Conservation (phyloP, 2,797 vertebrate species). For the Scarus forsteni region DNA sequence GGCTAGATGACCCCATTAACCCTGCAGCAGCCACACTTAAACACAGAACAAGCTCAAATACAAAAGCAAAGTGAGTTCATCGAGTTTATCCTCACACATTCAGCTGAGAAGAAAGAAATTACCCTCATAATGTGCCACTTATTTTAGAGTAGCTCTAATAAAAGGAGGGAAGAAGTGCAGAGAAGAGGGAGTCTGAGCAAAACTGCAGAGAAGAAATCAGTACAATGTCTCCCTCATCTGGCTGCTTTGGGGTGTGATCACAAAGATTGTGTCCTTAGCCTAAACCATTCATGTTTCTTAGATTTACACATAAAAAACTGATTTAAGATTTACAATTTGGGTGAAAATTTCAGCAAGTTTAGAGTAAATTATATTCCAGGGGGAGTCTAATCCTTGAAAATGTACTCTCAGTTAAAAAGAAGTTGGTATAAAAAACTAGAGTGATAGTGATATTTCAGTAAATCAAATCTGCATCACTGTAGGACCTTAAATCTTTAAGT, state of each 20-base stretch:
- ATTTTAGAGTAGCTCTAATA: slow-evolving; percentile 6
- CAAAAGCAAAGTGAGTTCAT: slow-evolving; percentile 1
- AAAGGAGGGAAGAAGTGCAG: background rate
- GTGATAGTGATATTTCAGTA: too few species aligned
- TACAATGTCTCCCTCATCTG: slow-evolving; percentile 72
- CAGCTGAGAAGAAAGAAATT: slow-evolving; percentile 8
- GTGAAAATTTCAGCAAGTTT: too few species aligned
- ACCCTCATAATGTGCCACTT: background rate
- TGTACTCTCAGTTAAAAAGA: too few species aligned
- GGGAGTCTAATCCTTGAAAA: too few species aligned
- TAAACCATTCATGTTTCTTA: background rate
- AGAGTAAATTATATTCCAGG: too few species aligned
- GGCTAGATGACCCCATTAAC: slow-evolving; percentile 63
- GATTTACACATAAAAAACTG: background rate
- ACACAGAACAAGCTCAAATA: background rate
- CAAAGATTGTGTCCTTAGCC: too few species aligned
- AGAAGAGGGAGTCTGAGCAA: background rate
- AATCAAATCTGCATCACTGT: too few species aligned
- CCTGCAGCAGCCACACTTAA: slow-evolving; percentile 15
- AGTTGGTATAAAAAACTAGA: too few species aligned
- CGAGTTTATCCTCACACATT: slow-evolving; percentile 16
- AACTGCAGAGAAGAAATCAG: slow-evolving; percentile 21
- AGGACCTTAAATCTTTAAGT: too few species aligned
- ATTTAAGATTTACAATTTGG: too few species aligned
- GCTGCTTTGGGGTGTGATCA: slow-evolving; percentile 2